Base-by-base conservation (phyloP, 1,140 invertebrate species). In the Hesperophylax magnus region DNA sequence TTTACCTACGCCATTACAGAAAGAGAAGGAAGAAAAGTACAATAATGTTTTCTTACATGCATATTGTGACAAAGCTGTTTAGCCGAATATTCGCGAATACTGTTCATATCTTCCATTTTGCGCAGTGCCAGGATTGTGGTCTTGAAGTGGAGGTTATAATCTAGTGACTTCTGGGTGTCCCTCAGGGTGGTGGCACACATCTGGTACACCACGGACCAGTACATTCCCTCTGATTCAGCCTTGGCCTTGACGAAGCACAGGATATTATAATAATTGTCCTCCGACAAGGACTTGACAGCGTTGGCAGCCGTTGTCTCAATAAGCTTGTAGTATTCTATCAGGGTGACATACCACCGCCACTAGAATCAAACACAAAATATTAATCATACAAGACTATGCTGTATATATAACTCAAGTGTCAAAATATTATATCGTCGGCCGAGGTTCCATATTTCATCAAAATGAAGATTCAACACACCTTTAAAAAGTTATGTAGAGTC, bases 331-430 rank as follows among this genome's bases (percentile, higher is more conserved):
- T 78, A 81, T 56, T 78, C 78, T 27, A 22, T 53, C 54, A 84
- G 18, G 17, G 71, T 67, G 7, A 34, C 15, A 78, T 81, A 81
- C 77, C 80, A 85, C 34, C 22, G 67, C 82, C 65, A 85, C 84
- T 75, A 78, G 54, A 84, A 84, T 74, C 60, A 80, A 77, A 24
- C 52, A 58, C 54, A 39, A 72, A 67, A 69, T 22, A 77, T 69
- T 24, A 84, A 56, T 15, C 52, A 58, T n/a, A 77, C n/a, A n/a
- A n/a, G n/a, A n/a, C n/a, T n/a, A n/a, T n/a, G n/a, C n/a, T n/a
- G n/a, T n/a, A n/a, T n/a, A n/a, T n/a, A n/a, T n/a, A n/a, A n/a
- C n/a, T n/a, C n/a, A n/a, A n/a, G n/a, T n/a, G n/a, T n/a, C n/a
- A 72, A 17, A 76, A 65, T 27, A 5, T 27, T 27, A 27, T 27